A percentile compares a stretch with the other conserved stretches of the same genome.
phyloP scores from a whole-genome alignment of 1,140 invertebrate genomes.

The Musca vetustissima region DNA sequence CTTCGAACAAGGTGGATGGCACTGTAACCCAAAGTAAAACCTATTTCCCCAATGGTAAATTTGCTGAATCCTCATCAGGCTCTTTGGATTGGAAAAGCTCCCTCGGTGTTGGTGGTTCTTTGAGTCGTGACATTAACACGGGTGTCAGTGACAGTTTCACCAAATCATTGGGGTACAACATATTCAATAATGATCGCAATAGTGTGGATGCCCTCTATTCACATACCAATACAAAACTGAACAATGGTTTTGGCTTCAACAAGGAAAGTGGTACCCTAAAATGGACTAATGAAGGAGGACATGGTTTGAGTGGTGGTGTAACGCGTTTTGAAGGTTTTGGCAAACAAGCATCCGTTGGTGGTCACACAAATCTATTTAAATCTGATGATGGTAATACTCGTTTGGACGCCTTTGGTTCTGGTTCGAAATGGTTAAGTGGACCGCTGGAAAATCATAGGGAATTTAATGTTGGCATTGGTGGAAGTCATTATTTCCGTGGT shows the following conservation, averaged over 20 bases:
- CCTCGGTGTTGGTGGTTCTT: neutral
- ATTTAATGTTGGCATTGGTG: slow-evolving; percentile 34
- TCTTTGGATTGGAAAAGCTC: neutral
- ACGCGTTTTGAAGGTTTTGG: slow-evolving; percentile 45
- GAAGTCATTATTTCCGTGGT: slow-evolving; percentile 28
- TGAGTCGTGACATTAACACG: slow-evolving; percentile 21
- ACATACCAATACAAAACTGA: neutral
- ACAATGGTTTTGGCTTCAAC: slow-evolving; percentile 33
- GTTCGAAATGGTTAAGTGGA: slow-evolving; percentile 40
- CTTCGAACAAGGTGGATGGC: neutral
- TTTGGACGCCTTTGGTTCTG: slow-evolving; percentile 30
- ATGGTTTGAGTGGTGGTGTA: slow-evolving; percentile 41
- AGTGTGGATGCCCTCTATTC: neutral
- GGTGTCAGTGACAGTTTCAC: slow-evolving; percentile 36
- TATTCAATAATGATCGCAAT: slow-evolving; percentile 33
- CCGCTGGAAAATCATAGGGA: slow-evolving; percentile 35
- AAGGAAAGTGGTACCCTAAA: slow-evolving; percentile 43
- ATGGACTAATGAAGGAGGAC: slow-evolving; percentile 42
- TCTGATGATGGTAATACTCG: slow-evolving; percentile 33
- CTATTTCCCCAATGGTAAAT: neutral
- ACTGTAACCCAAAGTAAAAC: neutral
- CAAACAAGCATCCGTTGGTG: slow-evolving; percentile 36
- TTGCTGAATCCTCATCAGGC: neutral
- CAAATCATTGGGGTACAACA: slow-evolving; percentile 34
- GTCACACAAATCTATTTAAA: slow-evolving; percentile 39